These are phyloP conservation scores for Pelecanoides urinatrix DNA, from an alignment of 2,113 vertebrate species.

Conservation along the genomic window DNA sequence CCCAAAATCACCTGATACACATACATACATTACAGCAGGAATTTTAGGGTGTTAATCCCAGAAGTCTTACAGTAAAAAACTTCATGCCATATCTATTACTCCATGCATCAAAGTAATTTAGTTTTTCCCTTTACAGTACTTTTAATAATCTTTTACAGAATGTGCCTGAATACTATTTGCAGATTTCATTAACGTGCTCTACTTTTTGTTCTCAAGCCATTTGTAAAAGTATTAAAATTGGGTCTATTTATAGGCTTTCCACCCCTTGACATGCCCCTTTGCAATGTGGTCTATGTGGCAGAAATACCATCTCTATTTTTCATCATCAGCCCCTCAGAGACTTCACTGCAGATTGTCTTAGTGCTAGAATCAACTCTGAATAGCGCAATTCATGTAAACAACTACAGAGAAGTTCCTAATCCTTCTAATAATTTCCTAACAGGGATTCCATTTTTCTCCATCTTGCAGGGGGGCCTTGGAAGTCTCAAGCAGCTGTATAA, in stretches of 20 bases:
- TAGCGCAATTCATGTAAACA: background rate
- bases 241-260: conserved; percentile 33
- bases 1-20: background rate
- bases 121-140: background rate
- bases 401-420: background rate
- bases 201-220: conserved; percentile 30
- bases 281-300: background rate
- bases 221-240: conserved; percentile 21
- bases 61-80: background rate
- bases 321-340: background rate
- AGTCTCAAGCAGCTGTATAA: background rate
- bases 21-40: background rate
- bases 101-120: background rate
- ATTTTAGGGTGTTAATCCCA: background rate
- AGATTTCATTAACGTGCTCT: conserved; percentile 31
- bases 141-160: background rate
- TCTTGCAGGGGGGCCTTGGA: background rate
- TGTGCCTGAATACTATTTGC: background rate
- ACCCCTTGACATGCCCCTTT: background rate
- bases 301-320: background rate
- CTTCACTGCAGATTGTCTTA: background rate
- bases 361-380: background rate
- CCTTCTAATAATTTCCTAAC: background rate
- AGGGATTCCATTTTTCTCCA: background rate
- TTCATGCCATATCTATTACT: background rate